A percentile compares a stretch with the other conserved stretches of the same genome.
phyloP scores from a whole-genome alignment of 2,888 invertebrate genomes.

The Brachyopa scutellaris region DNA sequence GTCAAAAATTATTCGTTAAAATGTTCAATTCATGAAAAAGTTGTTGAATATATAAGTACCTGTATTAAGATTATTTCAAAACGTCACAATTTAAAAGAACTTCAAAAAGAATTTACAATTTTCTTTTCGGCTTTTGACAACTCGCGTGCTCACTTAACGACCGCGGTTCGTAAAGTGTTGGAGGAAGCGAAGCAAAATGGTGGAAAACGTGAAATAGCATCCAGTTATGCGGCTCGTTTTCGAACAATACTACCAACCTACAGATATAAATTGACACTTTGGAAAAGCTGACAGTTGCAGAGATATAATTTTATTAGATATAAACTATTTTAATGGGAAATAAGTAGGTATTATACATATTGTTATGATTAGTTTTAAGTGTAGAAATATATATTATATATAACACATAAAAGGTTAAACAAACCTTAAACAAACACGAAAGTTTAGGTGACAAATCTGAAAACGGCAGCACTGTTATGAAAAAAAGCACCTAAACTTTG shows the following conservation, averaged over 20 bases:
- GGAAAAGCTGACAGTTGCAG: background rate
- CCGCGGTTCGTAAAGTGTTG: constrained; percentile 80
- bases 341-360: too few relatives aligned
- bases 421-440: too few relatives aligned
- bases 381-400: too few relatives aligned
- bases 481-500: too few relatives aligned
- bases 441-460: too few relatives aligned
- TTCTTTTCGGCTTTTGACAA: constrained; percentile 77
- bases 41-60: constrained; percentile 47
- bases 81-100: constrained; percentile 81
- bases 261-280: background rate
- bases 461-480: too few relatives aligned
- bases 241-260: constrained; percentile 40
- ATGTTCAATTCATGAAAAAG: constrained; percentile 18
- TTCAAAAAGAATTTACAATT: constrained; percentile 78
- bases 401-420: too few relatives aligned
- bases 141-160: constrained; percentile 81
- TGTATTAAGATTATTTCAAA: constrained; percentile 77
- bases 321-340: too few relatives aligned
- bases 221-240: constrained; percentile 19
- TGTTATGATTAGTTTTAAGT: too few relatives aligned
- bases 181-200: constrained; percentile 71
- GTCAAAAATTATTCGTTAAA: background rate
- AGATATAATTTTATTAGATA: too few relatives aligned
- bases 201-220: constrained; percentile 40